Conservation (phyloP, 2,888 invertebrate genomes). For the Dolomedes plantarius region DNA sequence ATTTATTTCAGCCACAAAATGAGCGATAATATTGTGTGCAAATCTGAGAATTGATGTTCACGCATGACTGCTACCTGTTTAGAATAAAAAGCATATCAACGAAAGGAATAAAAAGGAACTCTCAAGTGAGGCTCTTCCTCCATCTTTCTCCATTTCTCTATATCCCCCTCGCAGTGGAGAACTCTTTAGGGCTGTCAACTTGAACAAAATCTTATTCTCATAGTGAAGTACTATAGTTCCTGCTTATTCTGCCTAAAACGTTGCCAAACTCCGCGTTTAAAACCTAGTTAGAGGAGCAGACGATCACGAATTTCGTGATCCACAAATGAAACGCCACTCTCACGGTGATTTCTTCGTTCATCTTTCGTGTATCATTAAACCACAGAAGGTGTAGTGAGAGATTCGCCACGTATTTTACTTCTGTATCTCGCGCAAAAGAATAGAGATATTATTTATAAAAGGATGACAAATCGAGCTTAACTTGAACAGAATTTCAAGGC, state of each 20-base stretch:
- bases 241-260: background rate
- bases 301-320: conserved; percentile 23
- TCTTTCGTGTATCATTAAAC: background rate
- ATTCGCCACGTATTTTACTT: background rate
- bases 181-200: background rate
- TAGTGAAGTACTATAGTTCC: background rate
- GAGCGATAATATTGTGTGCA: background rate
- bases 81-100: background rate
- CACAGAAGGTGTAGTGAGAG: background rate
- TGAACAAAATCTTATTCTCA: background rate
- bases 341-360: background rate
- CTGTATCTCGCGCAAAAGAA: no score
- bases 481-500: no score
- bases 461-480: no score
- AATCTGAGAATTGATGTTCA: background rate
- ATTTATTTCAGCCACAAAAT: background rate
- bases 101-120: background rate
- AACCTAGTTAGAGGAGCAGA: conserved; percentile 1
- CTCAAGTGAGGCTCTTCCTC: background rate
- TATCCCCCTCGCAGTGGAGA: background rate
- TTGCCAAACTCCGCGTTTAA: background rate
- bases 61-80: background rate
- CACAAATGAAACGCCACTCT: conserved; percentile 13
- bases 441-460: no score
- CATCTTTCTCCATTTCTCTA: background rate